phyloP scores from a whole-genome alignment of 2,888 invertebrate species.

The Troides aeacus region DNA sequence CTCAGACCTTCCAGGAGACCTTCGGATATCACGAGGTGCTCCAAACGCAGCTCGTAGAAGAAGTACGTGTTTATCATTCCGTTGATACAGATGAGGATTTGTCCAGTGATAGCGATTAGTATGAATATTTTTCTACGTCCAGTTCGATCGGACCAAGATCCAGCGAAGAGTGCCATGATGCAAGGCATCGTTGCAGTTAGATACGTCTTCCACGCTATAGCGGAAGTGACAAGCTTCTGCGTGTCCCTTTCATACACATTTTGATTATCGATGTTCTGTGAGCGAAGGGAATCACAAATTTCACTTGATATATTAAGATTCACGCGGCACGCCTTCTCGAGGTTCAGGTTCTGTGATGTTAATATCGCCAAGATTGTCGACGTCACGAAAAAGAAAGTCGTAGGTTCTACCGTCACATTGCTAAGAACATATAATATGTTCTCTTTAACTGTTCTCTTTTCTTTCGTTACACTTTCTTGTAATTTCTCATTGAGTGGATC shows the following conservation, averaged over 20 bases:
- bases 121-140: constrained; percentile 87
- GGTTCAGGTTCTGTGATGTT: constrained; percentile 88
- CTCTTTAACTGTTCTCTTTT: constrained; percentile 41
- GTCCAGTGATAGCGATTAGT: constrained; percentile 85
- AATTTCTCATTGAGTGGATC: constrained; percentile 42
- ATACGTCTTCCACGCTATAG: constrained; percentile 89
- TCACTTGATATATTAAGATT: constrained; percentile 85
- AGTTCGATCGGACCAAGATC: constrained; percentile 85
- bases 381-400: constrained; percentile 51
- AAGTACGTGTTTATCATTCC: constrained; percentile 87
- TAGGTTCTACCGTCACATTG: constrained; percentile 63
- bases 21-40: constrained; percentile 86
- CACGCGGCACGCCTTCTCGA: constrained; percentile 91
- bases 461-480: constrained; percentile 28
- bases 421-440: constrained; percentile 38
- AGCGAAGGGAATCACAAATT: constrained; percentile 86
- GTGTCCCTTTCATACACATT: constrained; percentile 79
- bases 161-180: constrained; percentile 87
- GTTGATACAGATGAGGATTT: constrained; percentile 84
- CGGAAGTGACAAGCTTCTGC: constrained; percentile 84
- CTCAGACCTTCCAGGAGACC: constrained; percentile 87
- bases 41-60: constrained; percentile 86
- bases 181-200: constrained; percentile 89
- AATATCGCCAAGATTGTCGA: constrained; percentile 76
- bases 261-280: constrained; percentile 80